Evolutionary conservation across 2,888 invertebrate genomes (phyloP).

Genomic region (Netelia inedita): DNA sequence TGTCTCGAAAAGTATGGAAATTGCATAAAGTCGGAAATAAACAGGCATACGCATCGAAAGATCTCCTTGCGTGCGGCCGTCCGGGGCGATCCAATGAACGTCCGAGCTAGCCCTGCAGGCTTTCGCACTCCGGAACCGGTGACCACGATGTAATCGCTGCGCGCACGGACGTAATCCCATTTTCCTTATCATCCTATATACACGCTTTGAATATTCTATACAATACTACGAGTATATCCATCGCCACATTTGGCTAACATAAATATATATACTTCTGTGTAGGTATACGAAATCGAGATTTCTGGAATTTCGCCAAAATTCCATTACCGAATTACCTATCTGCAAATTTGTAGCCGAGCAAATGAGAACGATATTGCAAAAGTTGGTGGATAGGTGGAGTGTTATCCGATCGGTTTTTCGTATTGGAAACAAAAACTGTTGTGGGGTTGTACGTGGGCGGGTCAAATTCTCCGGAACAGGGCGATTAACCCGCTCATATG

Average conservation of each 20-base stretch:
- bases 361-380: slow-evolving; percentile 49
- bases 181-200: slow-evolving; percentile 28
- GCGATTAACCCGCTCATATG: slow-evolving; percentile 46
- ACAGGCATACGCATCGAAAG: background rate
- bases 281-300: slow-evolving; percentile 1
- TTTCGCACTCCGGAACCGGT: slow-evolving; percentile 16
- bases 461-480: slow-evolving; percentile 42
- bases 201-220: background rate
- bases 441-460: background rate
- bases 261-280: background rate
- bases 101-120: background rate
- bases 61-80: background rate
- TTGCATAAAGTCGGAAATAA: slow-evolving; percentile 14
- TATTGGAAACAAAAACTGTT: background rate
- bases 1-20: slow-evolving; percentile 4
- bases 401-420: slow-evolving; percentile 9
- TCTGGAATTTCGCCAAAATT: slow-evolving; percentile 70
- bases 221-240: background rate
- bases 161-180: slow-evolving; percentile 47
- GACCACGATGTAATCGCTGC: slow-evolving; percentile 46
- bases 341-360: slow-evolving; percentile 57
- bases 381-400: background rate
- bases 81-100: slow-evolving; percentile 36
- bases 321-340: slow-evolving; percentile 72
- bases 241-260: background rate